These are phyloP conservation scores for Lepus oiostolus DNA, from an alignment of 2,797 vertebrate genomes.

Conservation along the genomic window DNA sequence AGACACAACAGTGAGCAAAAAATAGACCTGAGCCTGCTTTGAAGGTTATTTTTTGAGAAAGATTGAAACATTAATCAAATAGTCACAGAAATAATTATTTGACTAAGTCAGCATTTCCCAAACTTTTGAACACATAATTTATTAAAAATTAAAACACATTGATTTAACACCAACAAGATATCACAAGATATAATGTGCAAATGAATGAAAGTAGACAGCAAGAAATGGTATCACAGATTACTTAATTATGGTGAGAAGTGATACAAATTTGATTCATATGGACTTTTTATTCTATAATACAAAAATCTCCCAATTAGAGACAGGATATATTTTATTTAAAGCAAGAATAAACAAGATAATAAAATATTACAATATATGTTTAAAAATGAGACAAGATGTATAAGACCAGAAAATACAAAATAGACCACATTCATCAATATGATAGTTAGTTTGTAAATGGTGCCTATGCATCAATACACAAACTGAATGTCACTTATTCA, in stretches of 20 bases:
- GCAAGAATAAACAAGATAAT: conserved; percentile 69
- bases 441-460: conserved; percentile 77
- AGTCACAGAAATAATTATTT: conserved; percentile 66
- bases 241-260: conserved; percentile 54
- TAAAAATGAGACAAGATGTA: conserved; percentile 63
- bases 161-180: conserved; percentile 45
- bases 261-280: conserved; percentile 50
- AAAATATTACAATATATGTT: conserved; percentile 65
- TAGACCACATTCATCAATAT: conserved; percentile 73
- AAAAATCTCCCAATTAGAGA: conserved; percentile 67
- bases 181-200: conserved; percentile 61
- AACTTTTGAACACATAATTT: conserved; percentile 59
- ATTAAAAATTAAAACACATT: conserved; percentile 75
- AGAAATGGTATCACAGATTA: conserved; percentile 29
- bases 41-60: conserved; percentile 64
- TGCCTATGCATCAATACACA: conserved; percentile 41
- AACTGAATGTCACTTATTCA: conserved; percentile 59
- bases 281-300: conserved; percentile 30
- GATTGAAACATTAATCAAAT: conserved; percentile 76
- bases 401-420: conserved; percentile 71
- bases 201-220: conserved; percentile 58
- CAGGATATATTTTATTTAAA: conserved; percentile 69
- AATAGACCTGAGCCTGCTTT: not conserved
- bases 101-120: conserved; percentile 71
- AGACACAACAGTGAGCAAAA: not conserved